Conservation (phyloP, 2,113 vertebrate genomes). For the Burhinus oedicnemus region DNA sequence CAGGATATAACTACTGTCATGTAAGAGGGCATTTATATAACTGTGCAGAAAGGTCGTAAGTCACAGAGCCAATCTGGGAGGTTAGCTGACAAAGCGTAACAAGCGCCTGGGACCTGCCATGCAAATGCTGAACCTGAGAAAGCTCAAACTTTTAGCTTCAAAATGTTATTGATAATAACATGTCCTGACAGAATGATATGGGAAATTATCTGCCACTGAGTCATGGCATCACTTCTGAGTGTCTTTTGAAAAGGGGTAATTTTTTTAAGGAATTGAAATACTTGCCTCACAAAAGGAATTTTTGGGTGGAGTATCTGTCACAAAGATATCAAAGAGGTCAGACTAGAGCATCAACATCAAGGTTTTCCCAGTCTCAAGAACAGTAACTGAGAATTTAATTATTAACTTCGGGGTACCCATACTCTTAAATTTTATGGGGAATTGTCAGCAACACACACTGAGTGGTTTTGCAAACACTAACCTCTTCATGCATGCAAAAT, state of each 20-base stretch:
- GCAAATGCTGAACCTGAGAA: neutral
- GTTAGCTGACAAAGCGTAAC: neutral
- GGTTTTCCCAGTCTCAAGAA: neutral
- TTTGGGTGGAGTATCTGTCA: neutral
- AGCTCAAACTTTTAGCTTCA: neutral
- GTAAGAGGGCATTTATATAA: neutral
- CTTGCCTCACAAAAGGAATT: neutral
- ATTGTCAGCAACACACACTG: neutral
- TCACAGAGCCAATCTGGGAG: neutral
- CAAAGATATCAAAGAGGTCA: neutral
- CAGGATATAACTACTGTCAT: neutral
- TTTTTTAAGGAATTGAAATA: neutral
- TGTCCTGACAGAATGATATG: neutral
- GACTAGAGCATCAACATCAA: neutral
- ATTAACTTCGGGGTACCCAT: neutral
- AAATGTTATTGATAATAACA: neutral
- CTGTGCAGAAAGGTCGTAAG: neutral
- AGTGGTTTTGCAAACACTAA: neutral
- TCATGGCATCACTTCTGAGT: neutral
- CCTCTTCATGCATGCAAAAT: neutral
- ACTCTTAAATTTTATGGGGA: neutral
- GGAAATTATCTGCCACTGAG: neutral
- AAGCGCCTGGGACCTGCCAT: accelerated
- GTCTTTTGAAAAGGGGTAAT: neutral
- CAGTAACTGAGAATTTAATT: neutral